Evolutionary conservation across 53 echinoderm and acorn worm species (phyloP), one percentile per base, ranked within the genome.

Genomic region (Holothuria scabra): DNA sequence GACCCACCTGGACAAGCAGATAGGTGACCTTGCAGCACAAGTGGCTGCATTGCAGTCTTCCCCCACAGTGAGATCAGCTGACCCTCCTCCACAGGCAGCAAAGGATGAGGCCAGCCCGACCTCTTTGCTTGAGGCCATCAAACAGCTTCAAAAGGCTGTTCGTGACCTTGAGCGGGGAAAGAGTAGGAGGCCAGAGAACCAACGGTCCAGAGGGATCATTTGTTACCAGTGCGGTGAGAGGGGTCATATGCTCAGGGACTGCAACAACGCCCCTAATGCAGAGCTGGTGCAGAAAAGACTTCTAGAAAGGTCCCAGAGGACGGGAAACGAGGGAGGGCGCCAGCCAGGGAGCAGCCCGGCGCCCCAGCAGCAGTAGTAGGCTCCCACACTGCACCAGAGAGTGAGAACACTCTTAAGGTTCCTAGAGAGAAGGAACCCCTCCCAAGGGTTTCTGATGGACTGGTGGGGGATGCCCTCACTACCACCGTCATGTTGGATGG

Each of bases 321-420:
- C 74, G 84, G 84, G 88, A 87, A 81, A 91, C 80, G 88, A 49
- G n/a, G 16, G 57, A 31, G 88, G 88, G 63, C 82, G 59, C 60
- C 88, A 70, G 76, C 84, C 74, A 31, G 8, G 82, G 82, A 85
- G 81, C 91, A 28, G 61, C 57, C 80, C 8, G 79, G 84, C 67
- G 63, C 57, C 91, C 71, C 28, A 30, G 11, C 56, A 56, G 55
- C 49, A 75, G 22, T 22, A 18, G 8, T 48, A 9, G 22, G 37
- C 48, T 75, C 52, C 76, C 76, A 75, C 76, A 65, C 23, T 44
- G 22, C 10, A 16, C 12, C 21, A 26, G n/a, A 19, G 18, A 18
- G 0, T 19, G 24, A 5, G 5, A 65, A 28, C 8, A 25, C 18
- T 28, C 2, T 2, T 22, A 46, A 35, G 8, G 2, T 7, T 22